A percentile compares a stretch with the other conserved stretches of the same genome.
phyloP scores from a whole-genome alignment of 2,888 invertebrate genomes.

The Orthosia gracilis region DNA sequence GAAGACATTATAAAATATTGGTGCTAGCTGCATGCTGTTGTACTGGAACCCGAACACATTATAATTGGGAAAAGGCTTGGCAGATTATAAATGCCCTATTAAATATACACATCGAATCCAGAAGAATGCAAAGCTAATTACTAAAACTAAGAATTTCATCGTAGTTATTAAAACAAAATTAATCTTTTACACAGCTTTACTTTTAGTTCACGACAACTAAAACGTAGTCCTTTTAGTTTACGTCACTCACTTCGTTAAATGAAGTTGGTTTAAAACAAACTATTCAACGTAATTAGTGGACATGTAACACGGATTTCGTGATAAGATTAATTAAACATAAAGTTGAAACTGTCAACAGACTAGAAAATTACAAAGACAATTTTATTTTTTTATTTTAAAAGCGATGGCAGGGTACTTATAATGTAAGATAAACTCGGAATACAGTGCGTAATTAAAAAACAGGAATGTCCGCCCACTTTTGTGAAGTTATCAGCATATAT shows the following conservation, averaged over 20 bases:
- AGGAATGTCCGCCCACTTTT: constrained; percentile 5
- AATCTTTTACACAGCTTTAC: neutral
- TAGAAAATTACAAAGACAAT: constrained; percentile 21
- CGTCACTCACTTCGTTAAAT: constrained; percentile 6
- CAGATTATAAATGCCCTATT: too few species aligned
- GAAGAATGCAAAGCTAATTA: neutral
- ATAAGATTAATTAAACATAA: constrained; percentile 46
- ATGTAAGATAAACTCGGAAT: constrained; percentile 20
- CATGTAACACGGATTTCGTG: constrained; percentile 48
- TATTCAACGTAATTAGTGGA: constrained; percentile 35
- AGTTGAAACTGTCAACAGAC: constrained; percentile 54
- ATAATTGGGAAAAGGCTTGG: too few species aligned
- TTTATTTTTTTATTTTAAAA: constrained; percentile 19
- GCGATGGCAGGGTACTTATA: constrained; percentile 29
- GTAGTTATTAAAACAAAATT: neutral
- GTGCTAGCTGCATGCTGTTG: too few species aligned
- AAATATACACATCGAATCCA: too few species aligned
- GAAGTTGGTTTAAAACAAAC: constrained; percentile 19
- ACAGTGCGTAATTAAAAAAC: constrained; percentile 22
- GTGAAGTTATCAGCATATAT: constrained; percentile 16
- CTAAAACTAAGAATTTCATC: neutral
- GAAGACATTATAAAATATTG: too few species aligned
- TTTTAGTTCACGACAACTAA: neutral
- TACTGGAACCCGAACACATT: too few species aligned
- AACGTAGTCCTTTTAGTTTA: neutral